These are phyloP conservation scores for Halcyon smyrnensis DNA, from an alignment of 2,797 vertebrate genomes.

Conservation along the genomic window DNA sequence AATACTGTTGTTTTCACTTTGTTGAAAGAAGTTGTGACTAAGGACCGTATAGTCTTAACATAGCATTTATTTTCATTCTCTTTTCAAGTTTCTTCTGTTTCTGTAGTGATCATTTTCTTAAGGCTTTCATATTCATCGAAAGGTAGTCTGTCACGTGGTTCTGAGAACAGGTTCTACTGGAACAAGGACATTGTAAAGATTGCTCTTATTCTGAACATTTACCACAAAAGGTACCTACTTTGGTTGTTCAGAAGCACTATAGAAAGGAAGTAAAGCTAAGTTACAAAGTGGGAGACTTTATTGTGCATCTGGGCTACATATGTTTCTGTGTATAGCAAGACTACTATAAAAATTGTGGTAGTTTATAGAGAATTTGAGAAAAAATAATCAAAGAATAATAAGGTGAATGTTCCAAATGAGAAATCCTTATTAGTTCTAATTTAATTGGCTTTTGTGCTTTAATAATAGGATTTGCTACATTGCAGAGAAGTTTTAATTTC, in stretches of 20 bases:
- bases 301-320: background rate
- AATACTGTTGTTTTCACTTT: background rate
- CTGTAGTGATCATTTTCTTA: background rate
- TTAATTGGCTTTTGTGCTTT: background rate
- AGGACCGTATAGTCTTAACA: background rate
- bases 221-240: background rate
- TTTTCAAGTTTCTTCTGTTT: background rate
- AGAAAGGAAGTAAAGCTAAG: background rate
- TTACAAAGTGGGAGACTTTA: background rate
- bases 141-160: background rate
- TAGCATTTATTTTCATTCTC: background rate
- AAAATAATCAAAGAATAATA: background rate
- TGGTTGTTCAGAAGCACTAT: background rate
- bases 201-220: background rate
- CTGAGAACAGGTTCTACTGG: rapidly evolving
- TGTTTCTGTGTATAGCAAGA: background rate
- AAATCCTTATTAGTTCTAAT: background rate
- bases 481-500: background rate
- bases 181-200: background rate
- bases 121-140: background rate
- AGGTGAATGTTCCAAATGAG: background rate
- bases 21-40: background rate
- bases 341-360: background rate
- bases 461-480: background rate
- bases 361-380: background rate